Evolutionary conservation across 2,113 vertebrate species (phyloP).

Genomic region (Clupea harengus): DNA sequence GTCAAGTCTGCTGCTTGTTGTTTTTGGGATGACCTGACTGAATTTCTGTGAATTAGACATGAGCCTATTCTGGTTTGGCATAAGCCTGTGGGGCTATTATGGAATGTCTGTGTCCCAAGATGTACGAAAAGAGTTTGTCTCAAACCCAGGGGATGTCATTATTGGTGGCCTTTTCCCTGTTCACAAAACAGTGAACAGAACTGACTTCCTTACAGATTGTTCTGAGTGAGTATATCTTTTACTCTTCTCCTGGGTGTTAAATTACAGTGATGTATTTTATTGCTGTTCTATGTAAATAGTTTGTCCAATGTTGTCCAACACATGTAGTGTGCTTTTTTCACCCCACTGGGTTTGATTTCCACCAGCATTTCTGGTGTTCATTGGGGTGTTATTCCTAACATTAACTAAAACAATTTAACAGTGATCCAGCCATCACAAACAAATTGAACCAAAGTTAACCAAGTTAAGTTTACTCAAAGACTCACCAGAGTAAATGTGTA

Average conservation of each 20-base stretch:
- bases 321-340: no score
- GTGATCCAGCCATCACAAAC: no score
- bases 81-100: background rate
- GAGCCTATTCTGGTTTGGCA: background rate
- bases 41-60: background rate
- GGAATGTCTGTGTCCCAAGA: background rate
- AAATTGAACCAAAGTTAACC: no score
- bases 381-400: no score
- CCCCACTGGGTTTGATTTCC: no score
- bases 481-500: no score
- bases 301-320: no score
- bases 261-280: no score
- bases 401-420: no score
- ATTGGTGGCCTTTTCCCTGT: background rate
- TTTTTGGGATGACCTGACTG: background rate
- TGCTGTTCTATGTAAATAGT: no score
- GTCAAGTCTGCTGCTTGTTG: background rate
- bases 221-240: constrained; percentile 3
- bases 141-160: background rate
- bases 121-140: background rate
- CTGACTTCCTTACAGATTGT: background rate
- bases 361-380: no score
- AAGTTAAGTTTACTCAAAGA: no score
- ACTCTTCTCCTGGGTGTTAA: background rate
- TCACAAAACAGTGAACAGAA: background rate